phyloP scores from a whole-genome alignment of 2,797 vertebrate species.

The Chrysocyon brachyurus region DNA sequence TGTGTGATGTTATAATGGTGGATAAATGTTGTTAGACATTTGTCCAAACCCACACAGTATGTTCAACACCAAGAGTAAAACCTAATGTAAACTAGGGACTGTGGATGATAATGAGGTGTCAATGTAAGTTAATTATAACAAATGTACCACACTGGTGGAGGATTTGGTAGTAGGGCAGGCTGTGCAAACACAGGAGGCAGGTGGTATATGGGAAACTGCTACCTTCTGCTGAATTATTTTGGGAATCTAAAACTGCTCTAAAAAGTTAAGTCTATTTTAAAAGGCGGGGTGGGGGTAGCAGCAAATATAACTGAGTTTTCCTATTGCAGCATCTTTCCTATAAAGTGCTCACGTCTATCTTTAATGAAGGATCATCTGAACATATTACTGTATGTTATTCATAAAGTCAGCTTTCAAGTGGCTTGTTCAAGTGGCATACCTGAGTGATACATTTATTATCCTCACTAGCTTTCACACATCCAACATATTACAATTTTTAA shows the following conservation, averaged over 20 bases:
- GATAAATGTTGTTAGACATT: background rate
- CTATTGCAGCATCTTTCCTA: background rate
- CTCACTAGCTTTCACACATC: background rate
- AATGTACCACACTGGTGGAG: background rate
- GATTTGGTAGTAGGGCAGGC: background rate
- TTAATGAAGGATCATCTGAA: background rate
- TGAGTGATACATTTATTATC: background rate
- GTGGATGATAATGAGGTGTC: background rate
- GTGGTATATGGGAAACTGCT: background rate
- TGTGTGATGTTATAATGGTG: too few relatives aligned
- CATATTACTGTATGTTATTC: background rate
- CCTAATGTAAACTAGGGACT: background rate
- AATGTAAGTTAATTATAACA: background rate
- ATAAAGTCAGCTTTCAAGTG: background rate
- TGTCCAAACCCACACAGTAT: background rate
- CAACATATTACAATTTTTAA: background rate
- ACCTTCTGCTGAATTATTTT: background rate
- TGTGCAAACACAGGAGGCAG: too few relatives aligned
- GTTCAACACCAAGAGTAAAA: background rate
- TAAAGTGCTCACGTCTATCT: background rate
- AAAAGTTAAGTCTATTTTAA: background rate
- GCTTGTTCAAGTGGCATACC: background rate
- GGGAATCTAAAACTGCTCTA: background rate
- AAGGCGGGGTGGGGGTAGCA: too few relatives aligned
- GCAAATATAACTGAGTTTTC: background rate